These are phyloP conservation scores for Polietes domitor DNA, from an alignment of 2,888 invertebrate species.

Conservation along the genomic window DNA sequence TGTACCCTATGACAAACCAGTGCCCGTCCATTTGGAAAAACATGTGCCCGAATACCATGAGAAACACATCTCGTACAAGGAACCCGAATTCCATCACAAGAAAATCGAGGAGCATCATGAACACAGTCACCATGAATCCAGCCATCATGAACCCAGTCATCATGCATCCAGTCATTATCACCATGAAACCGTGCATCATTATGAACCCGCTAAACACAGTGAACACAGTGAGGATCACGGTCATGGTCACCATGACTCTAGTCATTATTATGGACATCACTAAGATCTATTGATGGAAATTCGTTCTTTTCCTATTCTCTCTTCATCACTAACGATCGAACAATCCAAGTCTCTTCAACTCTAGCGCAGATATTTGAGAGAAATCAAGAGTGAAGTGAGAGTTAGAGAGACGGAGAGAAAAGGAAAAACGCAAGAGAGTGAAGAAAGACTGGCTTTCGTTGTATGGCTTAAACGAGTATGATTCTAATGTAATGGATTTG, in stretches of 20 bases:
- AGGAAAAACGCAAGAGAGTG: neutral
- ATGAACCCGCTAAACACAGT: conserved; percentile 66
- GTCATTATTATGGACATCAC: conserved; percentile 68
- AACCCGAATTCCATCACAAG: conserved; percentile 85
- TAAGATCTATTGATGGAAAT: conserved; percentile 65
- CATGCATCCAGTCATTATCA: conserved; percentile 41
- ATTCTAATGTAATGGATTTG: neutral
- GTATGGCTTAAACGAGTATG: neutral
- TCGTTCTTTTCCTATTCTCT: conserved; percentile 46
- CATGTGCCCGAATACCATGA: conserved; percentile 83
- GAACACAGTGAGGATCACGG: conserved; percentile 72
- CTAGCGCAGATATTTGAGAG: conserved; percentile 11
- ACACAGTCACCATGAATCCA: conserved; percentile 79
- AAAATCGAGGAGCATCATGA: conserved; percentile 80
- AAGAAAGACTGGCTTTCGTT: neutral
- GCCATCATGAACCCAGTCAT: conserved; percentile 42
- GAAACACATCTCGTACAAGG: conserved; percentile 87
- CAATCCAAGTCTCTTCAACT: conserved; percentile 64
- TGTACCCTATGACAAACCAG: conserved; percentile 85
- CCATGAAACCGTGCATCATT: conserved; percentile 73
- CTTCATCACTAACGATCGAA: conserved; percentile 60
- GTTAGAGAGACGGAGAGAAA: neutral
- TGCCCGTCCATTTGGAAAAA: conserved; percentile 89
- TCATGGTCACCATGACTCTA: conserved; percentile 75
- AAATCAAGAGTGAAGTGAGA: conserved; percentile 5